Evolutionary conservation across 1,140 invertebrate genomes (phyloP).

Genomic region (Diplogasteroides magnus): DNA sequence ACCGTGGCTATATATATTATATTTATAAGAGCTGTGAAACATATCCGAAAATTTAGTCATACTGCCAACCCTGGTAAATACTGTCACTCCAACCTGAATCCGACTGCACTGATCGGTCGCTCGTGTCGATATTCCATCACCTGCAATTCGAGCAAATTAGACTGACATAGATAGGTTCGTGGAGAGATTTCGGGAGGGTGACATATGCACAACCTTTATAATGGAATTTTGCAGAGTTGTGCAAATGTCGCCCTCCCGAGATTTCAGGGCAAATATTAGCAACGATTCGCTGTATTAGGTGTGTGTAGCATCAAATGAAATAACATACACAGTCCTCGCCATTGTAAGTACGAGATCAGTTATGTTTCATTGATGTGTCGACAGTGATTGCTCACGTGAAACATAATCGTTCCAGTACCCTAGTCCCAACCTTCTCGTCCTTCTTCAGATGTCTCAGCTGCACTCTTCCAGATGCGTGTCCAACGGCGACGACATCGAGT

Average conservation of each 20-base stretch:
- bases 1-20: no score
- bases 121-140: not conserved
- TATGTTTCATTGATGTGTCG: not conserved
- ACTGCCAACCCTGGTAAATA: no score
- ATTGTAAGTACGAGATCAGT: not conserved
- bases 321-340: not conserved
- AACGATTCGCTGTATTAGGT: not conserved
- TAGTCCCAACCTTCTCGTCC: conserved; percentile 21
- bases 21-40: no score
- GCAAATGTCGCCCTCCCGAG: no score
- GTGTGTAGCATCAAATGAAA: not conserved
- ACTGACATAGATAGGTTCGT: no score
- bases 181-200: no score
- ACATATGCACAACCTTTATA: no score
- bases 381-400: not conserved
- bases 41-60: no score
- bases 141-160: no score
- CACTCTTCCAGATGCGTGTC: conserved; percentile 14
- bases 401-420: not conserved
- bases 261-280: no score
- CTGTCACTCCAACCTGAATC: not conserved
- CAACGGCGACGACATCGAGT: conserved; percentile 17
- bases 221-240: no score
- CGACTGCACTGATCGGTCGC: not conserved
- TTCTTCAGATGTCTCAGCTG: conserved; percentile 16